phyloP scores from a whole-genome alignment of 2,113 vertebrate genomes.

The Melozone crissalis region DNA sequence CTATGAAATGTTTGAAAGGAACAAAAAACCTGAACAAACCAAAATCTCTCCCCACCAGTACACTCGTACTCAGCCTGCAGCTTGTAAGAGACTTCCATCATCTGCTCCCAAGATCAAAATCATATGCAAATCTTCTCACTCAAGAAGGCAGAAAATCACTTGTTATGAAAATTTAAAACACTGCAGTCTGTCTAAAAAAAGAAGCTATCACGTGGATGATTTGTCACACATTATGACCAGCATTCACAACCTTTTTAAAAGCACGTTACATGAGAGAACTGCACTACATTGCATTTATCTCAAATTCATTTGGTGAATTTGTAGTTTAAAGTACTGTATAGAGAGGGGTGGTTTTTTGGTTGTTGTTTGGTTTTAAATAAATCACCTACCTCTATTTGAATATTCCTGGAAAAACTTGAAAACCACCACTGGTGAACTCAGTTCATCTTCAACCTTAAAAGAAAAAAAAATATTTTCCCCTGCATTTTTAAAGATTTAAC shows the following conservation, averaged over 20 bases:
- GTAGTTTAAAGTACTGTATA: not conserved
- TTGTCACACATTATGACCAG: not conserved
- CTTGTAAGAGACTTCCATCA: not conserved
- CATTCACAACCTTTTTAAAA: not conserved
- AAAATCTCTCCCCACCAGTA: not conserved
- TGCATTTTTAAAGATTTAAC: not conserved
- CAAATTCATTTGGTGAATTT: not conserved
- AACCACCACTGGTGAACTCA: conserved; percentile 90
- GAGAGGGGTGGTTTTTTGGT: not conserved
- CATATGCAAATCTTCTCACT: not conserved
- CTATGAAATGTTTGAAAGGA: not conserved
- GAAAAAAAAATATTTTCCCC: not conserved
- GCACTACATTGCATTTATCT: not conserved
- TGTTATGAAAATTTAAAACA: not conserved
- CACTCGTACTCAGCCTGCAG: not conserved
- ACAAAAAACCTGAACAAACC: not conserved
- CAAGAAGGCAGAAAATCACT: not conserved
- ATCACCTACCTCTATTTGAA: conserved; percentile 75
- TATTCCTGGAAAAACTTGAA: conserved; percentile 85
- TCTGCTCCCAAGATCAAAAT: not conserved
- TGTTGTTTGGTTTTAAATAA: not conserved
- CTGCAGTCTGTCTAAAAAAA: not conserved
- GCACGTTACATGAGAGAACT: rapidly evolving
- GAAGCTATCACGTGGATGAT: not conserved
- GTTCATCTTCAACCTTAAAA: conserved; percentile 91